Percentiles rank a stretch among this genome's conserved stretches.
Conservation (phyloP, 1,140 invertebrate genomes). For the Drosophila jambulina region DNA sequence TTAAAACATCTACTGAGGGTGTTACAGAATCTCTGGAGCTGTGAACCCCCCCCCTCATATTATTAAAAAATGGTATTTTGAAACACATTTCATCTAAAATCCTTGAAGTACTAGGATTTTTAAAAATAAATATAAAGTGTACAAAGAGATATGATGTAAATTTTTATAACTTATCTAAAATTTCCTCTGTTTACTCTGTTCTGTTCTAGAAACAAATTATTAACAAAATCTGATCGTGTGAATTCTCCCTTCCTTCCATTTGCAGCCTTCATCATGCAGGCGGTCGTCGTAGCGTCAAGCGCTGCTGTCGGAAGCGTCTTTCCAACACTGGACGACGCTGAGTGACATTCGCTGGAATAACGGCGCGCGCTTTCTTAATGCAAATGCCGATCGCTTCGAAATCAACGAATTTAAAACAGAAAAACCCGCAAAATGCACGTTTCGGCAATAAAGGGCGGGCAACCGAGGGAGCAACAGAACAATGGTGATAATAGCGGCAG, state of each 20-base stretch:
- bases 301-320: conserved; percentile 28
- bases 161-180: background rate
- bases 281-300: background rate
- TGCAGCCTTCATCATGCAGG: conserved; percentile 50
- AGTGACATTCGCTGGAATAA: conserved; percentile 33
- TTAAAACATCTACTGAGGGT: background rate
- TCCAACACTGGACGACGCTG: conserved; percentile 46
- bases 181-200: background rate
- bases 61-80: no score
- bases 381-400: conserved; percentile 31
- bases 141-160: background rate
- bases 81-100: no score
- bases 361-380: conserved; percentile 42
- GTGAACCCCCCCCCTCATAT: no score
- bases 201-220: background rate
- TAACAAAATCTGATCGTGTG: conserved; percentile 10
- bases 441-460: conserved; percentile 59
- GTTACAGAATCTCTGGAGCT: background rate
- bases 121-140: no score
- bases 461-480: conserved; percentile 9
- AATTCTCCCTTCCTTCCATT: conserved; percentile 14
- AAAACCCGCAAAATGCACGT: conserved; percentile 73
- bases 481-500: conserved; percentile 19
- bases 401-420: conserved; percentile 62
- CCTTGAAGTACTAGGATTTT: no score